Conservation (phyloP, 2,113 vertebrate genomes). For the Ciconia boyciana region DNA sequence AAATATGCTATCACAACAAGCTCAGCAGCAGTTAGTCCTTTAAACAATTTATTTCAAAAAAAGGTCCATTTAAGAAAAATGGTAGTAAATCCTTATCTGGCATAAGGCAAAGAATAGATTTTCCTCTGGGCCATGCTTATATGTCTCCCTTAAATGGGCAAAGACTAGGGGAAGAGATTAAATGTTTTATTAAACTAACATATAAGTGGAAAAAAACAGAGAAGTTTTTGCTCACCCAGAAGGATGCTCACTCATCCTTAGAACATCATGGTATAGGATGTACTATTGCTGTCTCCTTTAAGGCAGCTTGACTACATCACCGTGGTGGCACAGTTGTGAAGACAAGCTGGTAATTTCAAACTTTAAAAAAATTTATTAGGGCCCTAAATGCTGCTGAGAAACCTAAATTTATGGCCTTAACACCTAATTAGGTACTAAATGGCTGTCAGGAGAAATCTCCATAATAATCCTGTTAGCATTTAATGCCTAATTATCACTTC, state of each 20-base stretch:
- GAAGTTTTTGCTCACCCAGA: neutral
- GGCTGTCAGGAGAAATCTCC: constrained; percentile 52
- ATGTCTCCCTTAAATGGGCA: neutral
- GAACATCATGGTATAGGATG: neutral
- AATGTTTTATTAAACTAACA: neutral
- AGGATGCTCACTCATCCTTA: neutral
- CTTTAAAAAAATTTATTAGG: constrained; percentile 17
- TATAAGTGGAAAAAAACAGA: neutral
- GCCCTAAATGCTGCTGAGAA: constrained; percentile 15
- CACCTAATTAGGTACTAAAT: constrained; percentile 58
- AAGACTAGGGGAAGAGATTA: neutral
- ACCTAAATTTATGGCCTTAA: constrained; percentile 31
- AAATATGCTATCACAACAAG: neutral
- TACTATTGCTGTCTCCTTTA: neutral
- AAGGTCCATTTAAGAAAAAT: neutral
- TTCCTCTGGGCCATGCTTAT: neutral
- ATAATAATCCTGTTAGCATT: constrained; percentile 61
- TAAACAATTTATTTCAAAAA: neutral
- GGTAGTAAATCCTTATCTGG: neutral
- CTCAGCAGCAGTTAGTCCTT: neutral
- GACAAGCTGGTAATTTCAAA: neutral
- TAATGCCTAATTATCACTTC: constrained; percentile 63
- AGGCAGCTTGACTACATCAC: neutral
- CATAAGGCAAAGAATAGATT: neutral
- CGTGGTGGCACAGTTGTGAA: neutral